phyloP scores from a whole-genome alignment of 2,888 invertebrate genomes.

The Alitta virens region DNA sequence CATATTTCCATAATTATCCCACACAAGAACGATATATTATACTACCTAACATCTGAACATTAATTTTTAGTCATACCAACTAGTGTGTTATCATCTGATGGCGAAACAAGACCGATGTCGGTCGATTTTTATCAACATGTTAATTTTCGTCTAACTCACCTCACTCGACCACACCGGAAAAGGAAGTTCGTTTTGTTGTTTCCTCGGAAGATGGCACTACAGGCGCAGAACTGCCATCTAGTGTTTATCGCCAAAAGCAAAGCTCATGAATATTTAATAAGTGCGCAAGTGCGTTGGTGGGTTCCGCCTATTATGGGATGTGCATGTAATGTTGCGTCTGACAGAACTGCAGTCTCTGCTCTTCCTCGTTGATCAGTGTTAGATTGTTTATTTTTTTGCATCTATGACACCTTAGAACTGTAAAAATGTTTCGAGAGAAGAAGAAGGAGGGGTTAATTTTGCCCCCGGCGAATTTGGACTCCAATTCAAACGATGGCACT shows the following conservation, averaged over 20 bases:
- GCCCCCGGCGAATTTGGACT: neutral
- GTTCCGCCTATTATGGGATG: constrained; percentile 21
- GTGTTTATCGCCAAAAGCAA: neutral
- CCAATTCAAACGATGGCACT: neutral
- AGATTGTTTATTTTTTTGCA: too few species aligned
- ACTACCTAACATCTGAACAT: too few species aligned
- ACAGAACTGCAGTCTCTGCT: too few species aligned
- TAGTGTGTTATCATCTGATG: too few species aligned
- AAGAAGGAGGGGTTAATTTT: constrained; percentile 5
- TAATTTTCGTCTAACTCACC: neutral
- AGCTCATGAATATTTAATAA: constrained; percentile 19
- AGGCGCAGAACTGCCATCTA: neutral
- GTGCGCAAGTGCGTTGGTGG: constrained; percentile 8
- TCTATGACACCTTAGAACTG: too few species aligned
- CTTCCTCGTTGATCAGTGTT: too few species aligned
- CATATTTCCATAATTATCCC: too few species aligned
- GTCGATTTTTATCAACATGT: too few species aligned
- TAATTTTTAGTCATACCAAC: too few species aligned
- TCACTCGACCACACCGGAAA: neutral
- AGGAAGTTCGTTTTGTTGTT: neutral
- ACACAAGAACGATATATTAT: too few species aligned
- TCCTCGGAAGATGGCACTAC: neutral
- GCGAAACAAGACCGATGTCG: too few species aligned
- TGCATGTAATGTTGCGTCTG: neutral
- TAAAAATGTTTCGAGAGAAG: constrained; percentile 2